A percentile compares a stretch with the other conserved stretches of the same genome.
phyloP scores from a whole-genome alignment of 1,140 invertebrate species.

The Mylabris phalerata region DNA sequence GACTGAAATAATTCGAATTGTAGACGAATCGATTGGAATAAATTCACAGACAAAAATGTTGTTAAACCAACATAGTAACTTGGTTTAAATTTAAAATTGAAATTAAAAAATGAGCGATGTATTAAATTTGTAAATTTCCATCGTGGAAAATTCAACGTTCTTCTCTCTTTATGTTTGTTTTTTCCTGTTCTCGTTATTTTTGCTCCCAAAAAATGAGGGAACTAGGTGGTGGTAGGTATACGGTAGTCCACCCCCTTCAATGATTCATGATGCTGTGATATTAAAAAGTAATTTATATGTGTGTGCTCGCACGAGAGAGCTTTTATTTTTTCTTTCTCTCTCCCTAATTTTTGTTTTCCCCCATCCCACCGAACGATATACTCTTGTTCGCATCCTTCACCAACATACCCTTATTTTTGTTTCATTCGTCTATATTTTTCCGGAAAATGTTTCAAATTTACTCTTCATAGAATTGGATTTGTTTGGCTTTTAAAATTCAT shows the following conservation, averaged over 20 bases:
- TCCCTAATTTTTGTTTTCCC: slow-evolving; percentile 31
- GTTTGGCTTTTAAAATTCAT: too few species aligned
- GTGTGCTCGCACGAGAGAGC: slow-evolving; percentile 20
- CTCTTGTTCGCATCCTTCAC: too few species aligned
- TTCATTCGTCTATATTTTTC: too few species aligned
- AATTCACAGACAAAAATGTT: not conserved
- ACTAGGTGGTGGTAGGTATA: too few species aligned
- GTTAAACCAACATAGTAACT: not conserved
- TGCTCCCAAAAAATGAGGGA: too few species aligned
- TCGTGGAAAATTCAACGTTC: slow-evolving; percentile 17
- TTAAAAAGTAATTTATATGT: slow-evolving; percentile 43
- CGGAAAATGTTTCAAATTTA: too few species aligned
- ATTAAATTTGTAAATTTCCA: slow-evolving; percentile 23
- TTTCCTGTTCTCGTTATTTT: too few species aligned
- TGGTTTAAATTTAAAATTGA: slow-evolving; percentile 18
- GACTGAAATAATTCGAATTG: not conserved
- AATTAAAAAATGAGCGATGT: slow-evolving; percentile 20
- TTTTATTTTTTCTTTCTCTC: slow-evolving; percentile 34
- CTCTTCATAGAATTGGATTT: too few species aligned
- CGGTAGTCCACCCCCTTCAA: slow-evolving; percentile 15
- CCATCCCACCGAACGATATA: too few species aligned
- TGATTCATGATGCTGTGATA: slow-evolving; percentile 40
- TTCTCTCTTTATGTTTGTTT: not conserved
- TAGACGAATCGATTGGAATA: too few species aligned
- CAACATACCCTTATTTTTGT: too few species aligned